Evolutionary conservation across 1,140 invertebrate genomes (phyloP), one percentile per base, ranked within the genome.

Genomic region (Drosophila equinoxialis): DNA sequence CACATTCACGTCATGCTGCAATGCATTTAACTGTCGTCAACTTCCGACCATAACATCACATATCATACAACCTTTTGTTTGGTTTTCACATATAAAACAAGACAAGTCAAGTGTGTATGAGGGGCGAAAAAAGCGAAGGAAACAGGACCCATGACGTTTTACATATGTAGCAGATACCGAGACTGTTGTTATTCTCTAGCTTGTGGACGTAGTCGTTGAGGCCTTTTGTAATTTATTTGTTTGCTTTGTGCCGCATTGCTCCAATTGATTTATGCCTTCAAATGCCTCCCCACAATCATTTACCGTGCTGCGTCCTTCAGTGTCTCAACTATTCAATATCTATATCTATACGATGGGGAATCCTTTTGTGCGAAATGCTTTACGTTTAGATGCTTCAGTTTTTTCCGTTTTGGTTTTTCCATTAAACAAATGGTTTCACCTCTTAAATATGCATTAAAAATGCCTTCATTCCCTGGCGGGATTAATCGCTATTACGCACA

Each of bases 151-250:
- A 13, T 45, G 59, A 70, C 66, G 69, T 87, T 87, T 87, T 83
- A 86, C 83, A 86, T 83, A 87, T 86, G 83, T 87, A 77, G 79
- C 76, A 73, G 79, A 87, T 71, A 71, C 57, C 33, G 59, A 51
- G 62, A 58, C 68, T 83, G 37, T 55, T 30, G 51, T 63, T 67
- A 45, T 51, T 72, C 54, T 41, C 58, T 55, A 65, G 63, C 63
- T 59, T 73, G 65, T 51, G 35, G 65, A 68, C 73, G 65, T 81
- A 68, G 74, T 81, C 23, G 67, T 62, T 77, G 63, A 58, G 75
- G 76, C 64, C 63, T 54, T 74, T 65, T 81, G 83, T 77, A 86
- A 83, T 83, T 86, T 86, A 86, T 86, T 83, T 87, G 79, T 83
- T 86, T 87, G 84, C 71, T 75, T 73, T 71, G 64, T 75, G 57